These are phyloP conservation scores for Listrodromus nycthemerus DNA, from an alignment of 2,888 invertebrate species.

Conservation along the genomic window DNA sequence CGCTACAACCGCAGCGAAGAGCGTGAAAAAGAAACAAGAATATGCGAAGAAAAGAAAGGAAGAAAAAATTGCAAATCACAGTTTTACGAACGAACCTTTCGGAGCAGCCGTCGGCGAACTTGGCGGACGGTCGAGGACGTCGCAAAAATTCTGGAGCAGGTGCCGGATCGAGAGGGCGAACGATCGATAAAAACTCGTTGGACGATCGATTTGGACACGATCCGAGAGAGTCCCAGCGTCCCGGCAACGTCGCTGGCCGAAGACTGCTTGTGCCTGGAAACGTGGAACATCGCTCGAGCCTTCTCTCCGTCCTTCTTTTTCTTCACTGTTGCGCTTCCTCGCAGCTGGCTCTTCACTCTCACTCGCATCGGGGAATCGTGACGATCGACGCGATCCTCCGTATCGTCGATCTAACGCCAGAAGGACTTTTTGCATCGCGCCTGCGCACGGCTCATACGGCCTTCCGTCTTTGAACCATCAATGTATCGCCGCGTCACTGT, in stretches of 20 bases:
- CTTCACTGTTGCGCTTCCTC: slow-evolving; percentile 21
- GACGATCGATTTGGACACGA: slow-evolving; percentile 10
- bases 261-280: slow-evolving; percentile 50
- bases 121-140: neutral
- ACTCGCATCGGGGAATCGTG: slow-evolving; percentile 29
- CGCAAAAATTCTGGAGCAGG: slow-evolving; percentile 38
- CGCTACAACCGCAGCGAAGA: neutral
- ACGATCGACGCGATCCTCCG: slow-evolving; percentile 8
- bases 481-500: neutral
- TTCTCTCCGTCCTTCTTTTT: slow-evolving; percentile 52
- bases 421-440: neutral
- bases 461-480: neutral
- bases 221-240: slow-evolving; percentile 46
- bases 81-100: slow-evolving; percentile 46
- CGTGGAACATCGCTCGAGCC: slow-evolving; percentile 56
- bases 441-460: neutral
- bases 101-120: neutral
- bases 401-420: slow-evolving; percentile 8
- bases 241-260: slow-evolving; percentile 48
- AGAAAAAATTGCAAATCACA: neutral
- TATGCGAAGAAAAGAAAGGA: neutral
- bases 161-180: slow-evolving; percentile 24
- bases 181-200: slow-evolving; percentile 50
- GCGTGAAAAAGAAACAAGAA: neutral
- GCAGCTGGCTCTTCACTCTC: slow-evolving; percentile 41